These are phyloP conservation scores for Heliocidaris tuberculata DNA, from an alignment of 35 echinoderm and acorn worm genomes.

Conservation along the genomic window DNA sequence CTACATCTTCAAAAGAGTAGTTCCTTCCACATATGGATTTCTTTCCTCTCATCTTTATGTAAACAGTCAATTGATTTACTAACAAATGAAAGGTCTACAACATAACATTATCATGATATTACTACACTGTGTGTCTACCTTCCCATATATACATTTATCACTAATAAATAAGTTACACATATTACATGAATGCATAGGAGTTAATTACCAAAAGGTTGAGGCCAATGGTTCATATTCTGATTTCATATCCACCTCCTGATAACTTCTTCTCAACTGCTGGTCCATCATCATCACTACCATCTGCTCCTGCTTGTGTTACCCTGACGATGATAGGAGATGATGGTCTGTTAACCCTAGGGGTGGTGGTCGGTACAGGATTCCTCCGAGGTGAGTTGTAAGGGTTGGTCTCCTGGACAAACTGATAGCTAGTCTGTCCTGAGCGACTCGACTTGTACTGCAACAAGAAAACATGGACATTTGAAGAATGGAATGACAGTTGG, in stretches of 20 bases:
- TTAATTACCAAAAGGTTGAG: no score
- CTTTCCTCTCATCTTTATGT: background rate
- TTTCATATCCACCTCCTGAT: constrained; percentile 20
- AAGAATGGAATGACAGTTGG: no score
- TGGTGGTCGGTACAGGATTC: constrained; percentile 25
- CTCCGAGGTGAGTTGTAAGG: constrained; percentile 43
- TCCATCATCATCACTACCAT: constrained; percentile 38
- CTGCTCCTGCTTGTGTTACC: background rate
- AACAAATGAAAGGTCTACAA: no score
- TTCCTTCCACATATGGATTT: background rate
- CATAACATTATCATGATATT: background rate
- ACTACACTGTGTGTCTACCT: background rate
- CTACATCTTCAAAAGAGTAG: background rate
- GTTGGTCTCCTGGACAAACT: constrained; percentile 54
- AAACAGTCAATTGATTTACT: background rate
- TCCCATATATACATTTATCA: no score
- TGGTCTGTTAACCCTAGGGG: constrained; percentile 24
- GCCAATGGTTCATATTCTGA: background rate
- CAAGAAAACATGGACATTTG: background rate
- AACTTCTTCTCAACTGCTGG: constrained; percentile 29
- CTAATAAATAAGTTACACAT: no score
- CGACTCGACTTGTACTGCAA: constrained; percentile 50
- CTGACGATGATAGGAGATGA: constrained; percentile 29
- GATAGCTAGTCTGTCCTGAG: constrained; percentile 27
- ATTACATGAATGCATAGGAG: no score